Base-by-base conservation (phyloP, 2,113 vertebrate species). In the Nestor notabilis region DNA sequence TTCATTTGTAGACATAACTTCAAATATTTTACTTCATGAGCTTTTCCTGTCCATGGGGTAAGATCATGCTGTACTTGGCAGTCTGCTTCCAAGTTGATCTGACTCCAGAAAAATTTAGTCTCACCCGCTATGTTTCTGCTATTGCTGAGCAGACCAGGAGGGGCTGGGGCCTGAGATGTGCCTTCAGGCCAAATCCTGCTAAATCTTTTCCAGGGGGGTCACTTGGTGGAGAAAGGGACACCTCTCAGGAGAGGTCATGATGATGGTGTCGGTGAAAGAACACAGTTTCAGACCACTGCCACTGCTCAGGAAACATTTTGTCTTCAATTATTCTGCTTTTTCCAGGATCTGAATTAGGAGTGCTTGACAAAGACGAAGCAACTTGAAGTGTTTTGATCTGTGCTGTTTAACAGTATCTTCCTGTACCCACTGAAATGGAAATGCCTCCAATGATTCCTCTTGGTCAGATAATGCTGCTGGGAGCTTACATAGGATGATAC, bases 161-260 rank as follows among this genome's bases (percentile, higher is more conserved):
- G 39, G n/a, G 31, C 29, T 61, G 44, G 15, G 43, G 12, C 47
- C n/a, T 0, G 0, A 81, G 24, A 19, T 5, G 2, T 1, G 9
- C 16, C 65, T 91, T 87, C 44, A 46, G 44, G 41, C 55, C 35
- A 64, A 44, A 63, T 88, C 53, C 66, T 69, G 44, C 28, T 53
- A 52, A 17, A 61, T 85, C 37, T 37, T 16, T 72, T 65, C 39
- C 0, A 0, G 7, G 11, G 15, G 3, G 17, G 9, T 70, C 35
- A 6, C 15, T 14, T 58, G 37, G 18, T 81, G 56, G 55, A 63
- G 83, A 68, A 64, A 28, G 49, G 37, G 19, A 43, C 29, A 2
- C 8, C 11, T n/a, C 50, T 80, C 46, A 16, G 68, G 47, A 92
- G 44, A 17, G 24, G 44, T 50, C 11, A 5, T 0, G 0, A 17